Base-by-base conservation (phyloP, 2,113 vertebrate genomes). In the Anas platyrhynchos region DNA sequence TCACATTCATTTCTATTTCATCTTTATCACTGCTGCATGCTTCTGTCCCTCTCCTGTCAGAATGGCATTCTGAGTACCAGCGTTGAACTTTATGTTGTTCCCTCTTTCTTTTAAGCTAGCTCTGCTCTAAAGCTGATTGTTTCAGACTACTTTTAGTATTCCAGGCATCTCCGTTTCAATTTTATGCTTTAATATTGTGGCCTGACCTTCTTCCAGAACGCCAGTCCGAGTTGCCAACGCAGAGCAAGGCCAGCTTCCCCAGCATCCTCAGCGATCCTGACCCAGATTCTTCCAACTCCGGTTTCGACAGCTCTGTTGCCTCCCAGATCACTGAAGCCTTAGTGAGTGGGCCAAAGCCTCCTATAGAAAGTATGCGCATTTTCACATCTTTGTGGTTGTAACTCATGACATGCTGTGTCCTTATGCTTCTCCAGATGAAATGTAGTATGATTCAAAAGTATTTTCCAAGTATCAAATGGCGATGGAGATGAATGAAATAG, bases 191-290 rank as follows among this genome's bases (percentile, higher is more conserved):
- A 89, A 94, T 86, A 65, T 93, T 62, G 20, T 62, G 75, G 55
- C 32, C 65, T 88, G 91, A 55, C n/a, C 68, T 72, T 73, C 73
- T 94, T 95, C 56, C 92, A 99, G 99, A 99, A 95, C 99, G 99
- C 66, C 99, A 99, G 96, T 99, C 99, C 0, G 99, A 99, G 93
- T 79, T 99, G 92, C 99, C 99, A 94, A 99, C 99, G 1, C 99
- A 99, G 93, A 99, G 99, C 93, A 99, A 99, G 95, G 99, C 99
- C 80, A 99, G 99, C 90, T 99, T 99, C 93, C 99, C 99, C 76
- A 99, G 99, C 96, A 98, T 99, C 94, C 98, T 99, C 73, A 99
- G 99, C 8, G 99, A 99, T 96, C 99, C 99, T 3, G 99, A 99
- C 85, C 99, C 99, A 17, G 99, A 99, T 95, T 99, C 99, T 7